Percentiles rank a stretch among this genome's conserved stretches.
phyloP scores from a whole-genome alignment of 2,888 invertebrate species.

The Drosophila mimica region DNA sequence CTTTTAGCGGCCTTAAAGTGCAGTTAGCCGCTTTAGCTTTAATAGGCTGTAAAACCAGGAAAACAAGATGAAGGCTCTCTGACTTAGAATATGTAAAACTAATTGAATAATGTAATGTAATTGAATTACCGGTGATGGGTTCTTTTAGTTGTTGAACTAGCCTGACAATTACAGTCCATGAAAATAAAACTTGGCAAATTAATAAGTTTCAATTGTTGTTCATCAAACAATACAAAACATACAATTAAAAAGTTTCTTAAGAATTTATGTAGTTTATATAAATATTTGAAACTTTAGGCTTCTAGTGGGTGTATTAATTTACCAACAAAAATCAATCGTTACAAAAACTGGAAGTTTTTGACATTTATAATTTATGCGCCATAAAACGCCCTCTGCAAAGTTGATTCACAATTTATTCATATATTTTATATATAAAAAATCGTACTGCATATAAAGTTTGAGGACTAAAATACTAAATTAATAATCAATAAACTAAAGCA shows the following conservation, averaged over 20 bases:
- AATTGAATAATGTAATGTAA: not conserved
- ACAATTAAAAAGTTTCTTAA: not conserved
- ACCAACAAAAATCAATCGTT: not conserved
- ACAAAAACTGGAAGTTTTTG: not conserved
- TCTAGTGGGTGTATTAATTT: not conserved
- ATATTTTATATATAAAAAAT: not conserved
- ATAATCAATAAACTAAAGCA: not conserved
- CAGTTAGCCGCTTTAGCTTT: not conserved
- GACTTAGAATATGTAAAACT: not conserved
- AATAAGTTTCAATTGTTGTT: not conserved
- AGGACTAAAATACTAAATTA: not conserved
- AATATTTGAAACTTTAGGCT: not conserved
- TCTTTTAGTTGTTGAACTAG: not conserved
- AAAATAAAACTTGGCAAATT: not conserved
- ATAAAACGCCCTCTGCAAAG: not conserved
- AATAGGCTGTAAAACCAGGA: not conserved
- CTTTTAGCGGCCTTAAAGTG: constrained; percentile 12
- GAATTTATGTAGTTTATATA: not conserved
- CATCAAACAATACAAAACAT: not conserved
- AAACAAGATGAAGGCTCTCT: not conserved
- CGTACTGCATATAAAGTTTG: not conserved
- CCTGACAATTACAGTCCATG: not conserved
- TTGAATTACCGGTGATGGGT: not conserved
- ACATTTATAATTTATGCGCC: not conserved
- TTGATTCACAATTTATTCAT: too few species aligned